Base-by-base conservation (phyloP, 2,888 invertebrate genomes). In the Caenorhabditis sp. region DNA sequence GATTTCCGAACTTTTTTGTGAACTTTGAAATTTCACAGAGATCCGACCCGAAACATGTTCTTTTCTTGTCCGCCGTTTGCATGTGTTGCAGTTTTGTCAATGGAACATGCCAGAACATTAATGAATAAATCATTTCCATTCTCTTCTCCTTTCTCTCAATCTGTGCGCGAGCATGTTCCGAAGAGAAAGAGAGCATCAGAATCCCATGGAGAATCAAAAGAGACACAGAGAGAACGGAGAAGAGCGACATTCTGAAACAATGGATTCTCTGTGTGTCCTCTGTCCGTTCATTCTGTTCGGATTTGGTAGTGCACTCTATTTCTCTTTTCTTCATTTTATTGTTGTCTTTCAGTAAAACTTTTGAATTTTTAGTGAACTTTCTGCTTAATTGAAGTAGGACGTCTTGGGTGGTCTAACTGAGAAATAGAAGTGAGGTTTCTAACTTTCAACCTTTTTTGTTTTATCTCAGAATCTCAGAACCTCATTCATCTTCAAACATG, bases 81-180 rank as follows among this genome's bases (percentile, higher is more conserved):
- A 63, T 24, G 2, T 58, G 54, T 47, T 38, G 44, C 75, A 75
- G 28, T 44, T 56, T n/a, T 54, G 51, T 6, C 54, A 16, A 31
- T 35, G 16, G 64, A 64, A 47, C 64, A 75, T 75, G 24, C 56
- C 75, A 76, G 76, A 77, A 69, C 76, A 69, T 51, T 79, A 61
- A 63, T 79, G 79, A 72, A 70, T 72, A 72, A 79, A 70, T 63
- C 70, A 70, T 70, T 68, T 24, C 59, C 44, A 68, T 38, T 51
- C 72, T 58, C 72, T 35, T 26, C 54, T 64, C 54, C 44, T 12
- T 24, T 64, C 64, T 47, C 38, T 41, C 72, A 69, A 54, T 80
- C 68, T 76, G 76, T 68, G 76, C 47, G 68, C 58, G 75, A 56
- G 66, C 68, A 58, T 79, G 49, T 72, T 63, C 59, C 49, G 41